A percentile compares a stretch with the other conserved stretches of the same genome.
Evolutionary conservation across 2,113 vertebrate genomes (phyloP).

Genomic region (Callocephalon fimbriatum): DNA sequence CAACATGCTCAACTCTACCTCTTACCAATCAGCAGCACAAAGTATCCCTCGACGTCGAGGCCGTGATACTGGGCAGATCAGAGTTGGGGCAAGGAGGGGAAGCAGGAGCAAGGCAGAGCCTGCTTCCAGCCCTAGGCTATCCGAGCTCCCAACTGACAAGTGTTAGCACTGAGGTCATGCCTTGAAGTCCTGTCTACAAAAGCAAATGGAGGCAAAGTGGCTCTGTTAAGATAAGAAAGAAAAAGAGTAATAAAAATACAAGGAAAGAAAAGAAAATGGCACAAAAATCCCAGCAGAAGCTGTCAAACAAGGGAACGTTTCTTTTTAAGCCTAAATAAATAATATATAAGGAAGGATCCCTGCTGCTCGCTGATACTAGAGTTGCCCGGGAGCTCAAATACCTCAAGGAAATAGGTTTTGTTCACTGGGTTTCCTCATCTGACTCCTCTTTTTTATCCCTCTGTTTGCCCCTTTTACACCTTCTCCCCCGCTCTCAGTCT

Average conservation of each 20-base stretch:
- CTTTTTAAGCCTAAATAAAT: not conserved
- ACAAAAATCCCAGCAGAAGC: not conserved
- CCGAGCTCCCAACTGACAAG: not conserved
- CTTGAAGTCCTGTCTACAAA: not conserved
- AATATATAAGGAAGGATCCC: conserved; percentile 9
- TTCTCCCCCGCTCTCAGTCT: not conserved
- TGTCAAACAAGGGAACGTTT: not conserved
- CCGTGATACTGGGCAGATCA: not conserved
- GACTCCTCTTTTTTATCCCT: not conserved
- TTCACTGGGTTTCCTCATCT: not conserved
- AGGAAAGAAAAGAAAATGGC: not conserved
- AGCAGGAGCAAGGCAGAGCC: not conserved
- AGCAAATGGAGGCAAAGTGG: not conserved
- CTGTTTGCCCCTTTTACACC: not conserved
- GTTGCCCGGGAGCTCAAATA: not conserved
- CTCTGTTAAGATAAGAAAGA: not conserved
- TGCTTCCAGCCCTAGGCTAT: not conserved
- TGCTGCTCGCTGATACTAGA: not conserved
- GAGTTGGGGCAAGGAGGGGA: not conserved
- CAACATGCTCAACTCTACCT: not conserved
- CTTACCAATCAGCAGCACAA: not conserved
- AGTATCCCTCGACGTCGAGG: not conserved
- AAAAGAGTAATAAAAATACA: not conserved
- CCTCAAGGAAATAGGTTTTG: conserved; percentile 3
- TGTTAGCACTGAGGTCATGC: not conserved